Percentiles rank a stretch among this genome's conserved stretches.
Evolutionary conservation across 1,140 invertebrate genomes (phyloP).

Genomic region (Muscidifurax raptorellus): DNA sequence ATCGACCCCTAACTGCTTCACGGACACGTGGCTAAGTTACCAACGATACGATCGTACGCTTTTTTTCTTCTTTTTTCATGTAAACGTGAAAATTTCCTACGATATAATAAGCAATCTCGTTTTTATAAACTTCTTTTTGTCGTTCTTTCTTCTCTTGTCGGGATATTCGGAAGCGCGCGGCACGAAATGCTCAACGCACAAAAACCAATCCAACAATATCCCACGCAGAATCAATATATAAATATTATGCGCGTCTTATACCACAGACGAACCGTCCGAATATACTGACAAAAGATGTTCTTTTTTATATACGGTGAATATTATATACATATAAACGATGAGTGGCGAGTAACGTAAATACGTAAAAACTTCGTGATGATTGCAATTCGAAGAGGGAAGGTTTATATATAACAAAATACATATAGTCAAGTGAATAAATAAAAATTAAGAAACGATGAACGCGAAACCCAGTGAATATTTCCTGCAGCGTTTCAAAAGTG

Average conservation of each 20-base stretch:
- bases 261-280: slow-evolving; percentile 35
- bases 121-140: slow-evolving; percentile 22
- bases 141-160: slow-evolving; percentile 41
- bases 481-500: slow-evolving; percentile 47
- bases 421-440: background rate
- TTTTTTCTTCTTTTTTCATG: slow-evolving; percentile 32
- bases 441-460: background rate
- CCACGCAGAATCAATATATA: background rate
- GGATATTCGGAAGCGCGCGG: slow-evolving; percentile 45
- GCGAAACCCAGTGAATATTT: slow-evolving; percentile 44
- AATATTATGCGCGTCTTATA: too few species aligned
- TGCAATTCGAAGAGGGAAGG: slow-evolving; percentile 13
- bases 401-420: slow-evolving; percentile 21
- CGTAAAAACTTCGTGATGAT: slow-evolving; percentile 45
- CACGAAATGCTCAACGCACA: slow-evolving; percentile 11
- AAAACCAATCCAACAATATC: background rate
- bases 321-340: slow-evolving; percentile 7
- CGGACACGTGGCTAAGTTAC: slow-evolving; percentile 54
- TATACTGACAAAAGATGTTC: slow-evolving; percentile 40
- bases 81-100: slow-evolving; percentile 31
- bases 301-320: slow-evolving; percentile 19
- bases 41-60: slow-evolving; percentile 54
- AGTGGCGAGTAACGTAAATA: slow-evolving; percentile 25
- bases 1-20: slow-evolving; percentile 47
- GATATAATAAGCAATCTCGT: slow-evolving; percentile 15